These are phyloP conservation scores for Epistrophe eligans DNA, from an alignment of 2,888 invertebrate species.

Conservation along the genomic window DNA sequence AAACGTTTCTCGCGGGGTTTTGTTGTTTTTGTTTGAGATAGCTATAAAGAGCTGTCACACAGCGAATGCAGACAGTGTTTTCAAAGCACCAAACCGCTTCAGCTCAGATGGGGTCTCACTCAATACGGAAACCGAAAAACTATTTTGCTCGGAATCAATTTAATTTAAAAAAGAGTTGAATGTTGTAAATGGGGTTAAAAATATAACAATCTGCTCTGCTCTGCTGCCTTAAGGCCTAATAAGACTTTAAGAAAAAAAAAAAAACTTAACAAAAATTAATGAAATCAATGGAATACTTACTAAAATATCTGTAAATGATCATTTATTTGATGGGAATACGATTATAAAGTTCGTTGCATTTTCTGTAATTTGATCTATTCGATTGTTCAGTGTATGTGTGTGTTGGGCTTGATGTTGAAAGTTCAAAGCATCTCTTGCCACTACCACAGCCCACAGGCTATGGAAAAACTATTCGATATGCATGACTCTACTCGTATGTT, in stretches of 20 bases:
- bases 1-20: not conserved
- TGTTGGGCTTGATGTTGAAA: constrained; percentile 9
- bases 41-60: constrained; percentile 41
- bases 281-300: constrained; percentile 9
- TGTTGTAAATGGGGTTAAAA: constrained; percentile 36
- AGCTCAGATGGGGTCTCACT: not conserved
- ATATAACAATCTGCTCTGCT: constrained; percentile 21
- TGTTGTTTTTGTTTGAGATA: constrained; percentile 13
- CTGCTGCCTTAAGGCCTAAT: not conserved
- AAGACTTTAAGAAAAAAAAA: not conserved
- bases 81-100: constrained; percentile 3
- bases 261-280: constrained; percentile 5
- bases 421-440: constrained; percentile 26
- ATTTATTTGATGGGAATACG: constrained; percentile 30
- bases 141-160: constrained; percentile 39
- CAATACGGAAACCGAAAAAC: not conserved
- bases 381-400: not conserved
- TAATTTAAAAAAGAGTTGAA: constrained; percentile 17
- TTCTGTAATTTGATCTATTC: constrained; percentile 45
- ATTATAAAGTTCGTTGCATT: constrained; percentile 49
- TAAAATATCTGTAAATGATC: constrained; percentile 26
- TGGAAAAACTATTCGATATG: constrained; percentile 13
- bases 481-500: not conserved
- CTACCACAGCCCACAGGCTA: not conserved
- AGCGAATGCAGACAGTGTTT: constrained; percentile 6